Conservation (phyloP, 37 sponge, comb jelly and placozoan genomes). For the Geodia barretti region DNA sequence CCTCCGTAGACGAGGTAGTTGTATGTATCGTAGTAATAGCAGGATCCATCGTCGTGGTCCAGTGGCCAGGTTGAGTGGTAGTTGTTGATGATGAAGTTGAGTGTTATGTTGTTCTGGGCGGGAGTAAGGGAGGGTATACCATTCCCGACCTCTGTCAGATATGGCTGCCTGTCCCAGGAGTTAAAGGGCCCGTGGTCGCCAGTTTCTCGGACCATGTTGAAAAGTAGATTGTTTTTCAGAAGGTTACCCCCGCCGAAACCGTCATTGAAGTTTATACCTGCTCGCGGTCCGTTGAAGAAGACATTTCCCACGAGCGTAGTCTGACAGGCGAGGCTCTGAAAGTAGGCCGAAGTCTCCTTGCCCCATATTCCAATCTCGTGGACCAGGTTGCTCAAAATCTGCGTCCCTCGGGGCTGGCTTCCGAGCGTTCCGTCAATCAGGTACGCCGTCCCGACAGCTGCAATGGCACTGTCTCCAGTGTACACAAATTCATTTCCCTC, state of each 20-base stretch:
- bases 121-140: slow-evolving; percentile 38
- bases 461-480: slow-evolving; percentile 77
- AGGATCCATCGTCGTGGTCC: slow-evolving; percentile 83
- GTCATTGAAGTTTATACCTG: slow-evolving; percentile 84
- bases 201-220: slow-evolving; percentile 75
- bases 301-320: slow-evolving; percentile 62
- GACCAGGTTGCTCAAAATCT: slow-evolving; percentile 54
- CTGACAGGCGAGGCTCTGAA: slow-evolving; percentile 64
- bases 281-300: slow-evolving; percentile 84
- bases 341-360: slow-evolving; percentile 64
- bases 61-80: slow-evolving; percentile 57
- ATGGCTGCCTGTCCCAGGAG: slow-evolving; percentile 70
- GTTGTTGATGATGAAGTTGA: slow-evolving; percentile 69
- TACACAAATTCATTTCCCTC: slow-evolving; percentile 54
- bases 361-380: slow-evolving; percentile 76
- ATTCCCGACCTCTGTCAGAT: slow-evolving; percentile 41
- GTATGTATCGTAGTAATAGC: slow-evolving; percentile 56
- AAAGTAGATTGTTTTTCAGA: slow-evolving; percentile 52
- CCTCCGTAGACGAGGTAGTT: slow-evolving; percentile 68
- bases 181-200: slow-evolving; percentile 82
- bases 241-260: slow-evolving; percentile 63
- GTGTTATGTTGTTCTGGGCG: slow-evolving; percentile 33
- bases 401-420: slow-evolving; percentile 57
- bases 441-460: slow-evolving; percentile 39
- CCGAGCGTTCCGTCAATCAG: slow-evolving; percentile 72